Evolutionary conservation across 2,797 vertebrate species (phyloP), one percentile per base, ranked within the genome.

Genomic region (Anguilla marmorata): DNA sequence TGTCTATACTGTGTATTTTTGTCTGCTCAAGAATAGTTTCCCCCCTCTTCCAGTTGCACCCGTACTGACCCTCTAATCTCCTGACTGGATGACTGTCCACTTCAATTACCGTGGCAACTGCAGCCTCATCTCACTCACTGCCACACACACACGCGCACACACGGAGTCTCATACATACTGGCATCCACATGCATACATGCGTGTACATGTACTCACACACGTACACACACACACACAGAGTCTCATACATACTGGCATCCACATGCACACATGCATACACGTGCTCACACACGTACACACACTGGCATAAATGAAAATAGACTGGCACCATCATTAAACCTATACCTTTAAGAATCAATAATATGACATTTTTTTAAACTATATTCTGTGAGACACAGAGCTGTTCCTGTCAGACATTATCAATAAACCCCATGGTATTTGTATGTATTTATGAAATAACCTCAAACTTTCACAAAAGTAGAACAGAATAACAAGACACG

Each of bases 11-110:
- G 4, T 84, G 33, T 50, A 69, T 60, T 76, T 50, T 76, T 48
- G 11, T 48, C 45, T 45, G 24, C 63, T 37, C 45, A 84, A 30
- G 56, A 72, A 84, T 54, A 56, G 85, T 54, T 87, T 27, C 79
- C 72, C 69, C 54, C 48, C 24, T 30, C 86, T 83, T 58, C 87
- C 60, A 85, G 30, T 87, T 87, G 27, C 45, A 86, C 56, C 37
- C n/a, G 56, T 82, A 72, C 84, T 58, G 58, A 88, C 83, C 88
- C 76, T 82, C 88, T 88, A 88, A 90, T 89, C 69, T 41, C 87
- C 58, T 41, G 66, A 76, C 63, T n/a, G 82, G 87, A 88, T 88
- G 69, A 88, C 48, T 88, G 87, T 88, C 87, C 83, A 88, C 52
- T 85, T 84, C 69, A 84, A 88, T 88, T 85, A 76, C 63, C 24